These are phyloP conservation scores for Noctuana brunneofusca DNA, from an alignment of 2,888 invertebrate genomes.

Conservation along the genomic window DNA sequence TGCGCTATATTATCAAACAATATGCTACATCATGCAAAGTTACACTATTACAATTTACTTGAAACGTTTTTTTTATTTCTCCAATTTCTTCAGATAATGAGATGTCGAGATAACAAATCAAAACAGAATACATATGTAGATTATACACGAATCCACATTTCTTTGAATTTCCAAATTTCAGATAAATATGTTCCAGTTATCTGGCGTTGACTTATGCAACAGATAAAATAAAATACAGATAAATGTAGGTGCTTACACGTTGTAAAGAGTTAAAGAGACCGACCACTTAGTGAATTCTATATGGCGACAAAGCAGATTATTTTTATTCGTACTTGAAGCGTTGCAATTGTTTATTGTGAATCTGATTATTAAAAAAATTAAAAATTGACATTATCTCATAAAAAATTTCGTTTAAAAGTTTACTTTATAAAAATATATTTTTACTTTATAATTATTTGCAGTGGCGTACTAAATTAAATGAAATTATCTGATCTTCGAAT, in stretches of 20 bases:
- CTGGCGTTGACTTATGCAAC: constrained; percentile 28
- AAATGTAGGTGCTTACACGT: constrained; percentile 9
- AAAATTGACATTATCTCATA: too few relatives aligned
- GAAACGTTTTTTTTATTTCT: neutral
- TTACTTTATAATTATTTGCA: too few relatives aligned
- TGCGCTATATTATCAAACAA: too few relatives aligned
- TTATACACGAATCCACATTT: constrained; percentile 7
- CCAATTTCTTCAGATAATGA: neutral
- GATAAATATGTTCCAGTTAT: constrained; percentile 20
- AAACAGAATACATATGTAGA: neutral
- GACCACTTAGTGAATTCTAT: constrained; percentile 18
- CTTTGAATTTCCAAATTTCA: constrained; percentile 12
- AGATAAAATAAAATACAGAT: constrained; percentile 30
- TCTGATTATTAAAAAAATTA: too few relatives aligned
- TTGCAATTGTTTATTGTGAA: too few relatives aligned
- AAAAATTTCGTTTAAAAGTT: too few relatives aligned
- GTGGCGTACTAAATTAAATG: too few relatives aligned
- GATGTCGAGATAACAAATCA: neutral
- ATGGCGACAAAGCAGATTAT: constrained; percentile 7
- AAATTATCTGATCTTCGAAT: too few relatives aligned
- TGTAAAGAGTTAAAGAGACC: constrained; percentile 8
- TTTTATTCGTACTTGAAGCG: neutral
- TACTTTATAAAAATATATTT: too few relatives aligned
- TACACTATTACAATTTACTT: too few relatives aligned
- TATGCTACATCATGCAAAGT: too few relatives aligned